Evolutionary conservation across 2,797 vertebrate species (phyloP).

Genomic region (Artibeus jamaicensis): DNA sequence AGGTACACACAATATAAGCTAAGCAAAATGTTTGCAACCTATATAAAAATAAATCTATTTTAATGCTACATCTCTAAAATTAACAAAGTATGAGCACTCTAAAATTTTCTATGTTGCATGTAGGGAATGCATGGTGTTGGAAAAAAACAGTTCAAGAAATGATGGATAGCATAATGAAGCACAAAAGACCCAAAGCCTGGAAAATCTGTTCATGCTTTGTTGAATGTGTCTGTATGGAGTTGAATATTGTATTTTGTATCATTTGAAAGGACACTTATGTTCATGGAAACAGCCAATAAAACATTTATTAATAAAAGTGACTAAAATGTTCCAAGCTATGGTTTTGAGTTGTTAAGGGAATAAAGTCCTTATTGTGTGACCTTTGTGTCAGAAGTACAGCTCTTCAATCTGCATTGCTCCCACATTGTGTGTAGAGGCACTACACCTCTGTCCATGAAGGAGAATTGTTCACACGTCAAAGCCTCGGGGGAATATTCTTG

Average conservation of each 20-base stretch:
- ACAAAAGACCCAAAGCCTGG: conserved; percentile 30
- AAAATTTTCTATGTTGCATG: background rate
- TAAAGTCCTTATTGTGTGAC: background rate
- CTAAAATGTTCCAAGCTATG: conserved; percentile 40
- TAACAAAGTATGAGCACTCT: background rate
- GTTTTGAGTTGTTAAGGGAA: conserved; percentile 58
- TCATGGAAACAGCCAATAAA: conserved; percentile 50
- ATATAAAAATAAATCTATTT: background rate
- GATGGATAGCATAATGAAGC: background rate
- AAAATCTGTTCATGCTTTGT: conserved; percentile 40
- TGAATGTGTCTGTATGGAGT: conserved; percentile 46
- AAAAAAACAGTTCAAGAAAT: background rate
- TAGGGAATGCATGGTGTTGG: background rate
- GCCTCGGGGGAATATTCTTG: background rate
- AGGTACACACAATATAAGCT: background rate
- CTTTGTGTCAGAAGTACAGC: conserved; percentile 23
- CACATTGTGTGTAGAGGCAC: background rate
- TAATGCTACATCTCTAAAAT: background rate
- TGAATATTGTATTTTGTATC: conserved; percentile 40
- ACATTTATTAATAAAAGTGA: conserved; percentile 56
- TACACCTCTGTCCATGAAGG: conserved; percentile 28
- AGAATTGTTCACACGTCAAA: conserved; percentile 47
- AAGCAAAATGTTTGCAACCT: background rate
- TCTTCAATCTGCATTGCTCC: conserved; percentile 56
- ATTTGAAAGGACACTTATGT: conserved; percentile 51